Evolutionary conservation across 2,888 invertebrate species (phyloP).

Genomic region (Oscheius myriophilus): DNA sequence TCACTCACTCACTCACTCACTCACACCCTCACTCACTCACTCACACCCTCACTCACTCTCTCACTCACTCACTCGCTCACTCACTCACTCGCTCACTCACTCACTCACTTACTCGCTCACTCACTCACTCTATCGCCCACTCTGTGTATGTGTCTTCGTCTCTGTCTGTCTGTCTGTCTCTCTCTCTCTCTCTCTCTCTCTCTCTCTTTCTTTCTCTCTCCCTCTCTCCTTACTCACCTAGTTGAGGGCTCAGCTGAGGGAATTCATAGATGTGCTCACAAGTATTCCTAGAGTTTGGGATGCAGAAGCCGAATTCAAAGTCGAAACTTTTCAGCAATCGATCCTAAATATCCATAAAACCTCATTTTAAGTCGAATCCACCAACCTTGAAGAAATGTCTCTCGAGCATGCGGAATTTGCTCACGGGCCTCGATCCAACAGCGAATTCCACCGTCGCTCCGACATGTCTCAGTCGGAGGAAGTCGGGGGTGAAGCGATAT

Average conservation of each 20-base stretch:
- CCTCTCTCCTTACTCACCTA: too few relatives aligned
- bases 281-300: slow-evolving; percentile 94
- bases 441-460: slow-evolving; percentile 99
- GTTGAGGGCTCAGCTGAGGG: slow-evolving; percentile 81
- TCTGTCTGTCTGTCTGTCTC: neutral
- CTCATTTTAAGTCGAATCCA: slow-evolving; percentile 3
- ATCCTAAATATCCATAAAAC: slow-evolving; percentile 78
- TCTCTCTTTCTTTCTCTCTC: neutral
- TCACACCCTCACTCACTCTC: neutral
- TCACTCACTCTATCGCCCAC: neutral
- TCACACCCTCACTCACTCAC: too few relatives aligned
- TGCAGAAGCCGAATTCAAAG: slow-evolving; percentile 99
- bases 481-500: slow-evolving; percentile 97
- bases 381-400: slow-evolving; percentile 82
- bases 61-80: neutral
- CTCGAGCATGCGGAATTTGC: slow-evolving; percentile 96
- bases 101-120: slow-evolving; percentile 76
- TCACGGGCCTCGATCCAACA: slow-evolving; percentile 89
- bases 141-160: neutral
- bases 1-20: too few relatives aligned
- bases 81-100: too few relatives aligned
- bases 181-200: neutral
- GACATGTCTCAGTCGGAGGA: slow-evolving; percentile 87
- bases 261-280: slow-evolving; percentile 99
- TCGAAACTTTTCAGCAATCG: slow-evolving; percentile 94